Conservation (phyloP, 1,140 invertebrate species). For the Drosophila ercepeae region DNA sequence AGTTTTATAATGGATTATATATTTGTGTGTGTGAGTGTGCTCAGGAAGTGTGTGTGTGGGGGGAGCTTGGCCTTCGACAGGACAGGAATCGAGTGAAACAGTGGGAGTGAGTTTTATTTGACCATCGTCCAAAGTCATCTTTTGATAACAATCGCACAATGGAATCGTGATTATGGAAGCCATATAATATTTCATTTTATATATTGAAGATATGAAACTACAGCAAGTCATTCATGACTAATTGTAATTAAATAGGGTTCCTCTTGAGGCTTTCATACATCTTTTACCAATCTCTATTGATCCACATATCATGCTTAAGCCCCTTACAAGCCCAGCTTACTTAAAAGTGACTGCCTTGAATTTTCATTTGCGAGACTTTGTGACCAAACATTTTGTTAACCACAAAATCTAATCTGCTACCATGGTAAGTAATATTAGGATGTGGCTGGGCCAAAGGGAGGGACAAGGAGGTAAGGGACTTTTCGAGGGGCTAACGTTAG, state of each 20-base stretch:
- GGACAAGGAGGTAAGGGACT: background rate
- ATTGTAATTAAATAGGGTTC: background rate
- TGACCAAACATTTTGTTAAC: conserved; percentile 37
- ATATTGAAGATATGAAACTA: background rate
- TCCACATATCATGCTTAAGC: conserved; percentile 8
- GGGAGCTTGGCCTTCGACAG: background rate
- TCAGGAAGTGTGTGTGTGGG: conserved; percentile 5
- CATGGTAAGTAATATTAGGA: conserved; percentile 39
- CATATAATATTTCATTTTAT: background rate
- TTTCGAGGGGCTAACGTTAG: background rate
- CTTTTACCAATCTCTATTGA: background rate
- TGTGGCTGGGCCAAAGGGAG: conserved; percentile 3
- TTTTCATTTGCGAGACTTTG: conserved; percentile 45
- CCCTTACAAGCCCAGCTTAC: conserved; percentile 25
- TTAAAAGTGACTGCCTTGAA: conserved; percentile 30
- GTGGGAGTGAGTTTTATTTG: conserved; percentile 19
- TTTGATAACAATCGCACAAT: background rate
- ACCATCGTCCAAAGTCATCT: conserved; percentile 4
- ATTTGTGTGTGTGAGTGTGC: conserved; percentile 37
- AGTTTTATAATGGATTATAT: conserved; percentile 78
- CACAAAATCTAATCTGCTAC: conserved; percentile 49
- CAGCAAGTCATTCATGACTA: background rate
- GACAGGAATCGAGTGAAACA: conserved; percentile 36
- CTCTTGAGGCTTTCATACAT: too few species aligned
- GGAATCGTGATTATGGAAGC: background rate